Conservation (phyloP, 2,797 vertebrate species). For the Pangasius krempfi region DNA sequence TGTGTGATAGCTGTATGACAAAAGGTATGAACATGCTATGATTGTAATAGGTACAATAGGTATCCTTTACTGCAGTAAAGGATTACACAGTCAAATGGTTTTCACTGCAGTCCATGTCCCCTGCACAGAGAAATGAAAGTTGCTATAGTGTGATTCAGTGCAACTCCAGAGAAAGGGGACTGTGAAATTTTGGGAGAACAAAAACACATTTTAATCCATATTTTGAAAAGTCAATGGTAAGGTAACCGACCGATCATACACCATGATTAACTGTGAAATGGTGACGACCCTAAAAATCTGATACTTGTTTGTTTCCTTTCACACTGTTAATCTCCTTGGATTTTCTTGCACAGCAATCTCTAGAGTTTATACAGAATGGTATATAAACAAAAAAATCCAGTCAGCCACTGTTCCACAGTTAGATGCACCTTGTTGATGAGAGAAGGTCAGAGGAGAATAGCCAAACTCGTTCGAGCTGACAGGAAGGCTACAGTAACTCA, state of each 20-base stretch:
- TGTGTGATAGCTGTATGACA: not conserved
- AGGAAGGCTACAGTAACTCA: not conserved
- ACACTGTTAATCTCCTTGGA: not conserved
- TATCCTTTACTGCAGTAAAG: not conserved
- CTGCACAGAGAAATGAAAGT: not conserved
- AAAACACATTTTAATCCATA: not conserved
- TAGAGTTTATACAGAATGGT: not conserved
- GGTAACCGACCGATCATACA: not conserved
- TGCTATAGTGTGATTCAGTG: not conserved
- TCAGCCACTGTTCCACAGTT: not conserved
- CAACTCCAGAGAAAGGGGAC: not conserved
- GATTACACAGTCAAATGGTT: not conserved
- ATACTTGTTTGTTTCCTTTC: not conserved
- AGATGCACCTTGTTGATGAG: not conserved
- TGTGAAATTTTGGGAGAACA: not conserved
- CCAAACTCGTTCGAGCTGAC: not conserved
- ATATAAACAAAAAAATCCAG: not conserved
- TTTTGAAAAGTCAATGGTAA: not conserved
- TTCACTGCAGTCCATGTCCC: not conserved
- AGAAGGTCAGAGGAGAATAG: not conserved
- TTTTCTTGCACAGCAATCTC: not conserved
- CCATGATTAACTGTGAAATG: not conserved
- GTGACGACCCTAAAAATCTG: not conserved
- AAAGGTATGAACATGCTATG: not conserved
- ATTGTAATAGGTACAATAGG: no score